These are phyloP conservation scores for Holacanthella duospinosa DNA, from an alignment of 2,888 invertebrate species.

Conservation along the genomic window DNA sequence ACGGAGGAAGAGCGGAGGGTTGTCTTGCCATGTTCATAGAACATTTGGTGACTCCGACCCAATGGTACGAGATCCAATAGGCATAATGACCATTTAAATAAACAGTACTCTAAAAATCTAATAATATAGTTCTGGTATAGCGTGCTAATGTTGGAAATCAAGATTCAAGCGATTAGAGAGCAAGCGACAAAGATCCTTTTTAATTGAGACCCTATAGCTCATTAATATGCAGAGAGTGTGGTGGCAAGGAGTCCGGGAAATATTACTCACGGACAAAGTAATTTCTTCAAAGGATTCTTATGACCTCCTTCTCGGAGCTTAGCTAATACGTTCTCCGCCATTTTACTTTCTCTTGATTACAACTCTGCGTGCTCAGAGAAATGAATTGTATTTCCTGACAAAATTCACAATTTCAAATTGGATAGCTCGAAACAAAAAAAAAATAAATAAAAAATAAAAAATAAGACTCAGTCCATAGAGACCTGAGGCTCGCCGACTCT, in stretches of 20 bases:
- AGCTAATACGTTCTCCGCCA: not conserved
- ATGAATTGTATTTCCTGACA: slow-evolving; percentile 29
- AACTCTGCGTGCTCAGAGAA: slow-evolving; percentile 27
- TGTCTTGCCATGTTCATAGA: slow-evolving; percentile 9
- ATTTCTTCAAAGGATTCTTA: slow-evolving; percentile 13
- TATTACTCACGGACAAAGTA: slow-evolving; percentile 24
- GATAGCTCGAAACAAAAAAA: not conserved
- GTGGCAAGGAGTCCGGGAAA: slow-evolving; percentile 11
- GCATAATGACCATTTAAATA: not conserved
- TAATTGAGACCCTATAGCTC: slow-evolving; percentile 31
- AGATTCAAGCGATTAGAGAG: slow-evolving; percentile 28
- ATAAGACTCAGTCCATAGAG: too few species aligned
- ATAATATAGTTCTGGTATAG: slow-evolving; percentile 14
- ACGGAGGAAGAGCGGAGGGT: slow-evolving; percentile 1
- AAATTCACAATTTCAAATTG: slow-evolving; percentile 19
- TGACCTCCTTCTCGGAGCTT: not conserved
- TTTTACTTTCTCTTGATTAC: slow-evolving; percentile 2
- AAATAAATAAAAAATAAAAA: not conserved
- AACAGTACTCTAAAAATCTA: not conserved
- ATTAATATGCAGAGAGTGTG: slow-evolving; percentile 34
- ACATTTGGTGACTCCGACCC: not conserved
- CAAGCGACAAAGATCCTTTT: slow-evolving; percentile 32
- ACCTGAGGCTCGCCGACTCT: too few species aligned
- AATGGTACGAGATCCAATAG: not conserved
- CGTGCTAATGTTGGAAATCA: slow-evolving; percentile 31